Conservation (phyloP, 2,797 vertebrate genomes). For the Dermochelys coriacea region DNA sequence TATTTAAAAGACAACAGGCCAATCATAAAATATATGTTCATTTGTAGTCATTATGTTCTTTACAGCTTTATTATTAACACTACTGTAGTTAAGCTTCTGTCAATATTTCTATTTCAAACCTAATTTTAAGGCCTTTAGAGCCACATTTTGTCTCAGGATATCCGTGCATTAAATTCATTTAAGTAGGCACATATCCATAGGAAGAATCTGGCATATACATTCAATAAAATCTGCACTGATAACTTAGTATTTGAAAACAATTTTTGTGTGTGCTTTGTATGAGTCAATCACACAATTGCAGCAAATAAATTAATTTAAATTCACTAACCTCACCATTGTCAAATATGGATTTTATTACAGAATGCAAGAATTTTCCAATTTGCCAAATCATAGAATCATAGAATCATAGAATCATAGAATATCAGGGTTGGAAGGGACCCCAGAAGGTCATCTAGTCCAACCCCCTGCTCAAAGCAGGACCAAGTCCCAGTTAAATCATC, state of each 20-base stretch:
- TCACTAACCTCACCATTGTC: fast-evolving
- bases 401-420: too few relatives aligned
- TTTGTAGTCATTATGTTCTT: background rate
- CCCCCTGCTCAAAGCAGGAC: too few relatives aligned
- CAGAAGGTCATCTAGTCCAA: too few relatives aligned
- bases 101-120: background rate
- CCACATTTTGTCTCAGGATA: background rate
- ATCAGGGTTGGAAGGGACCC: too few relatives aligned
- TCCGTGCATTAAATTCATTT: background rate
- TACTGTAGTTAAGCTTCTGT: background rate
- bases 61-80: background rate
- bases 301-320: background rate
- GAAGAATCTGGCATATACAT: background rate
- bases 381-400: too few relatives aligned
- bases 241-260: background rate
- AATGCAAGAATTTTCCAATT: background rate
- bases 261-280: background rate
- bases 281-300: background rate
- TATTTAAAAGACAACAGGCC: background rate
- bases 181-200: background rate
- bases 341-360: background rate
- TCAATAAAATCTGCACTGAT: background rate
- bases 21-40: background rate
- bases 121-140: background rate
- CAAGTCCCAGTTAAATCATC: too few relatives aligned